Conservation (phyloP, 1,140 invertebrate species). For the Drosophila murphyi region DNA sequence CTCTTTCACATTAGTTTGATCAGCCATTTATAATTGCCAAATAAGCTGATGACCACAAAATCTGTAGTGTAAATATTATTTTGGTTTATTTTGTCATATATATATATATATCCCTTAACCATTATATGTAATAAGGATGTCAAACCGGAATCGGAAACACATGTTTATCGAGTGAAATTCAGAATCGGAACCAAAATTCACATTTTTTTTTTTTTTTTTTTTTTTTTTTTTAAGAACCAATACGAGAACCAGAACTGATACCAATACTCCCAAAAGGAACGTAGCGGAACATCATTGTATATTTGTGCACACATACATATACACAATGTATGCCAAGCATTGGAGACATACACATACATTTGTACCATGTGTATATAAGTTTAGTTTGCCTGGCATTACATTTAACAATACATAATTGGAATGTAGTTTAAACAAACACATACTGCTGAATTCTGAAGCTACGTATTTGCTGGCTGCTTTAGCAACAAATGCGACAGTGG, state of each 20-base stretch:
- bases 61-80: too few relatives aligned
- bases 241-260: too few relatives aligned
- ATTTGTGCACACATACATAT: background rate
- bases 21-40: conserved; percentile 24
- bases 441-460: background rate
- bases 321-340: background rate
- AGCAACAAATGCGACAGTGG: background rate
- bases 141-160: too few relatives aligned
- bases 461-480: background rate
- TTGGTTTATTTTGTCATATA: too few relatives aligned
- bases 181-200: too few relatives aligned
- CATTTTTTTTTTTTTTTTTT: background rate
- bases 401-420: background rate
- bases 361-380: background rate
- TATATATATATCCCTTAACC: too few relatives aligned
- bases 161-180: too few relatives aligned
- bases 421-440: background rate
- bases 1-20: background rate
- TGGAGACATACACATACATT: background rate
- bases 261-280: background rate
- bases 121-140: too few relatives aligned
- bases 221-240: background rate
- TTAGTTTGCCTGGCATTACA: background rate
- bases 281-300: background rate
- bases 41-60: background rate